Percentiles rank a stretch among this genome's conserved stretches.
phyloP scores from a whole-genome alignment of 2,113 vertebrate species.

The Pollimyrus isidori region DNA sequence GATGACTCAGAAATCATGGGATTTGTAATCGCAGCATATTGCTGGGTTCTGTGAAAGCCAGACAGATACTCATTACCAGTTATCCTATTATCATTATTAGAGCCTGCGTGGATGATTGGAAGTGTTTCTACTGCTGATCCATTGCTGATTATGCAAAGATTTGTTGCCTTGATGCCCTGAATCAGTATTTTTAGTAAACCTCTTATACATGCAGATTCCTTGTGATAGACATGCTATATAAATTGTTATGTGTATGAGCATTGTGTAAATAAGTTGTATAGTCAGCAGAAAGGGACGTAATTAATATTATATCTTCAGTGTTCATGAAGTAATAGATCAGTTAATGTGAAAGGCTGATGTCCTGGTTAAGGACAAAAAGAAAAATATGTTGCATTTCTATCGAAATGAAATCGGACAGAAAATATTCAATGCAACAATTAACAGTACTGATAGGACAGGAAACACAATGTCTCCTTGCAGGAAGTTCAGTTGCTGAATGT shows the following conservation, averaged over 20 bases:
- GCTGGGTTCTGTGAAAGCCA: not conserved
- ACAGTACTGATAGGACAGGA: slow-evolving; percentile 37
- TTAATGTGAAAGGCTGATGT: not conserved
- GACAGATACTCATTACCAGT: not conserved
- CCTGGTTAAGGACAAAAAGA: not conserved
- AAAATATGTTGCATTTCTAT: not conserved
- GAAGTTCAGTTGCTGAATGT: slow-evolving; percentile 30
- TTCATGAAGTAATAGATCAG: not conserved
- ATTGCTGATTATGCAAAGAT: not conserved
- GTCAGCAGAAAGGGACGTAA: not conserved
- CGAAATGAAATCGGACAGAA: not conserved
- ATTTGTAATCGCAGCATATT: not conserved
- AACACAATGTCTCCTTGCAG: slow-evolving; percentile 26
- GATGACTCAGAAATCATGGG: not conserved
- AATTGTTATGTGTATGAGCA: not conserved
- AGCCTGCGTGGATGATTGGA: not conserved
- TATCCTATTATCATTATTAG: not conserved
- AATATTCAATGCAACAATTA: slow-evolving; percentile 20
- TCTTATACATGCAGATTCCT: not conserved
- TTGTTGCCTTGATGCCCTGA: not conserved
- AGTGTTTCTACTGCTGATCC: not conserved
- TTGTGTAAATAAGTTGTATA: not conserved
- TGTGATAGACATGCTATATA: not conserved
- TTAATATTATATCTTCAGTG: not conserved
- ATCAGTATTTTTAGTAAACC: not conserved